Base-by-base conservation (phyloP, 2,797 vertebrate species). In the Sciaenops ocellatus region DNA sequence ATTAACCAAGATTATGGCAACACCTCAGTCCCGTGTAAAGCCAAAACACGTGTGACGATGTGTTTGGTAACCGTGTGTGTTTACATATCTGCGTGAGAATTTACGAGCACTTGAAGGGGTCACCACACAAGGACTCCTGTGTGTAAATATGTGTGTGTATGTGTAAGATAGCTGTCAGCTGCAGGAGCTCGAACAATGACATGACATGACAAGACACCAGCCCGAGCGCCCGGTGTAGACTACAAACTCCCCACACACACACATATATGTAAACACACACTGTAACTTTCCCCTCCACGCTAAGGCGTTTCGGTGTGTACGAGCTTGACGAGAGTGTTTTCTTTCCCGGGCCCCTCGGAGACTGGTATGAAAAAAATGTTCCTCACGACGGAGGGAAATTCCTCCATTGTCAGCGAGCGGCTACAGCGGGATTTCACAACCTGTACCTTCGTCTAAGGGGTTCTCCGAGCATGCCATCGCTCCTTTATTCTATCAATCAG, bases 351-450 rank as follows among this genome's bases (percentile, higher is more conserved):
- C 90, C 88, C 85, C 83, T 89, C 60, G 22, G 63, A 67, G 77
- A 69, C 54, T 88, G 91, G 91, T 80, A 95, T 94, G 91, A 87
- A 81, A 85, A 88, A 91, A 91, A 94, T 89, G 86, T 92, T 87
- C 86, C 78, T 90, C 76, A 71, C 78, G 51, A 89, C 28, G 48
- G 79, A 92, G 92, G 90, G 91, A 94, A 93, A 94, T 92, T 93
- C 90, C 92, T 93, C 60, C 60, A 87, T 86, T 91, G 89, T 90
- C 83, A 88, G 84, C 52, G 47, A 83, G 76, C 26, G 42, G 60
- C 79, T 79, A 10, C 73, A 46, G 78, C 13, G 48, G 56, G 80
- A 86, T 93, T 93, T 91, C 88, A 85, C 85, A 89, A 90, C 71
- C 69, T 55, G 74, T 20, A 61, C 70, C 78, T 80, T 79, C 46